These are phyloP conservation scores for Uloborus plumipes DNA, from an alignment of 2,888 invertebrate genomes.

Conservation along the genomic window DNA sequence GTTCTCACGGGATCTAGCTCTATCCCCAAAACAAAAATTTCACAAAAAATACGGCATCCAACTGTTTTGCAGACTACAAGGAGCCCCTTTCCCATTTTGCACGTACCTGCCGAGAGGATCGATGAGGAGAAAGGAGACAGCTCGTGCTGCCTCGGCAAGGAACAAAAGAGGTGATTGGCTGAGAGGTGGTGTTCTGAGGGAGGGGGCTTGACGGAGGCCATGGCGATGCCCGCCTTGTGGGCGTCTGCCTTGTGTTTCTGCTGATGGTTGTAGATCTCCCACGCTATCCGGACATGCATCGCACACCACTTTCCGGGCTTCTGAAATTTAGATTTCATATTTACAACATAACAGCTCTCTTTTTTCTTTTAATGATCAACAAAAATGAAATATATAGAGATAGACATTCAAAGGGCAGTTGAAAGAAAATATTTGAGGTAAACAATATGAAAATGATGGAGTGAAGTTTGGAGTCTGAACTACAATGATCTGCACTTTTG, in stretches of 20 bases:
- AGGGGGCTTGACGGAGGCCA: slow-evolving; percentile 35
- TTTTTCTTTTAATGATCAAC: background rate
- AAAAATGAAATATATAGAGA: background rate
- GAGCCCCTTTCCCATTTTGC: too few species aligned
- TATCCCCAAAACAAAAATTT: too few species aligned
- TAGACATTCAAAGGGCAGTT: background rate
- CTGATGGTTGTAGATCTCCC: slow-evolving; percentile 98
- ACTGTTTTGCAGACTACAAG: too few species aligned
- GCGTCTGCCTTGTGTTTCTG: slow-evolving; percentile 77
- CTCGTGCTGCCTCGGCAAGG: slow-evolving; percentile 66
- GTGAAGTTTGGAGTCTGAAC: too few species aligned
- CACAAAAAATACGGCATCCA: too few species aligned
- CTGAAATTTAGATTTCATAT: slow-evolving; percentile 73
- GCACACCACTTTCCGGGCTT: slow-evolving; percentile 99
- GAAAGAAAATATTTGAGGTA: background rate
- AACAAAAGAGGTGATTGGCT: slow-evolving; percentile 79
- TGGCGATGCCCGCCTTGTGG: slow-evolving; percentile 54
- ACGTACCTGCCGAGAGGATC: slow-evolving; percentile 64
- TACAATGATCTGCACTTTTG: too few species aligned
- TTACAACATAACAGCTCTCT: background rate
- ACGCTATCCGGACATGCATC: slow-evolving; percentile 97
- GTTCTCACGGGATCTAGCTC: too few species aligned
- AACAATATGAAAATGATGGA: background rate
- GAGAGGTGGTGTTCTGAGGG: slow-evolving; percentile 78
- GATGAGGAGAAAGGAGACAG: slow-evolving; percentile 66